These are phyloP conservation scores for Thymelicus sylvestris DNA, from an alignment of 2,888 invertebrate species.

Conservation along the genomic window DNA sequence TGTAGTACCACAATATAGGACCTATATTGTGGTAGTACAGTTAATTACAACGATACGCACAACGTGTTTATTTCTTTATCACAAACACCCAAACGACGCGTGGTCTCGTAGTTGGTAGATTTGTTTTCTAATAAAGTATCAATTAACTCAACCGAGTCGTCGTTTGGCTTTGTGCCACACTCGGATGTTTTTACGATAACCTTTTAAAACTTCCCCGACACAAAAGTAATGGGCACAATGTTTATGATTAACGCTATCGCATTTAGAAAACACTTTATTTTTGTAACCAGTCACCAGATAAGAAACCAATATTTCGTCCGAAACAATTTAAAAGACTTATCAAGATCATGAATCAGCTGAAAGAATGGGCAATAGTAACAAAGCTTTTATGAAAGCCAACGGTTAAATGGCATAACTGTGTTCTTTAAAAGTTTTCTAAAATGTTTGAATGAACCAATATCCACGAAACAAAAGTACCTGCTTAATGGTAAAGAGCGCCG, in stretches of 20 bases:
- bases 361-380: constrained; percentile 32
- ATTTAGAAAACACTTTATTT: constrained; percentile 37
- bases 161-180: constrained; percentile 34
- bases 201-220: constrained; percentile 34
- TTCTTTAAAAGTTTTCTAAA: constrained; percentile 31
- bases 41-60: neutral
- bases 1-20: too few species aligned
- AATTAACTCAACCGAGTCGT: constrained; percentile 23
- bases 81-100: neutral
- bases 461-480: constrained; percentile 30
- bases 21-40: too few species aligned
- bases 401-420: constrained; percentile 35
- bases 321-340: constrained; percentile 37
- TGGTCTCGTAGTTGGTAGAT: neutral
- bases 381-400: constrained; percentile 35
- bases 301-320: constrained; percentile 32
- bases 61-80: constrained; percentile 7
- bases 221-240: constrained; percentile 36
- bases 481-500: constrained; percentile 14
- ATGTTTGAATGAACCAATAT: constrained; percentile 35
- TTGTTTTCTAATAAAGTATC: constrained; percentile 31
- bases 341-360: constrained; percentile 37
- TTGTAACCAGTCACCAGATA: constrained; percentile 28
- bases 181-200: constrained; percentile 35
- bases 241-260: constrained; percentile 35